phyloP scores from a whole-genome alignment of 2,888 invertebrate species.

The Julus scandinavius region DNA sequence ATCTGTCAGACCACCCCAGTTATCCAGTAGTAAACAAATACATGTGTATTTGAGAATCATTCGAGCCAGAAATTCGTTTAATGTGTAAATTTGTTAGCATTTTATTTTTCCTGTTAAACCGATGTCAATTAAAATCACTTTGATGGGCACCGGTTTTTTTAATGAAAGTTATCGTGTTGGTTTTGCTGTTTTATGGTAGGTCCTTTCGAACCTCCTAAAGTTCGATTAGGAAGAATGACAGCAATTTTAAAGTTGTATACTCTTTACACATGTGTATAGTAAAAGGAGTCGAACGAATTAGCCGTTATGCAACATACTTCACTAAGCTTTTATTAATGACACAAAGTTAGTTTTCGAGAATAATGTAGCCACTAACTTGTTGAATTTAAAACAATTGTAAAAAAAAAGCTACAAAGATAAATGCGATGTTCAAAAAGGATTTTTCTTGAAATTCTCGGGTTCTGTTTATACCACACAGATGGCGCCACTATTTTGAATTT shows the following conservation, averaged over 20 bases:
- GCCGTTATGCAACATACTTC: not conserved
- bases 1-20: slow-evolving; percentile 21
- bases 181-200: not conserved
- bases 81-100: slow-evolving; percentile 40
- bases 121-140: slow-evolving; percentile 29
- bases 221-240: no score
- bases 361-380: no score
- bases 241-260: no score
- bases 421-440: no score
- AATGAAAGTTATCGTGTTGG: not conserved
- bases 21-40: not conserved
- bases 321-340: no score
- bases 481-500: no score
- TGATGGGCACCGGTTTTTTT: not conserved
- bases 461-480: no score
- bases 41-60: not conserved
- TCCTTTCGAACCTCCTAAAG: not conserved
- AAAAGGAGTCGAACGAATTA: not conserved
- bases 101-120: not conserved
- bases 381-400: no score
- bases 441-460: no score
- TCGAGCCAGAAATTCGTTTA: slow-evolving; percentile 46
- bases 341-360: no score
- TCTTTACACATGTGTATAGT: no score
- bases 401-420: no score